A percentile compares a stretch with the other conserved stretches of the same genome.
Evolutionary conservation across 2,888 invertebrate genomes (phyloP).

Genomic region (Agriopis aurantiaria): DNA sequence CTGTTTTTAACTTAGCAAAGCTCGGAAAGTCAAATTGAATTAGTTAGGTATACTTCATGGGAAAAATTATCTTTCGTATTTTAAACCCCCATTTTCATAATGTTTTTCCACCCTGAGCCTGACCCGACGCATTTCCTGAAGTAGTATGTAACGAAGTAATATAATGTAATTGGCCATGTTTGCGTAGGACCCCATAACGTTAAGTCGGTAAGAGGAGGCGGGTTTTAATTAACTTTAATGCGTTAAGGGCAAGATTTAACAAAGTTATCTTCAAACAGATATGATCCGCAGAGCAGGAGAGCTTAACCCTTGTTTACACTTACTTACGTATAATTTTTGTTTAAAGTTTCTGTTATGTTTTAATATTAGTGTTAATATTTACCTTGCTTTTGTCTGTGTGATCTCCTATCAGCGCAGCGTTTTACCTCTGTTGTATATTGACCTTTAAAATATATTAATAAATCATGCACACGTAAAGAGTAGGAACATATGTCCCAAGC

Average conservation of each 20-base stretch:
- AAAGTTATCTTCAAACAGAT: constrained; percentile 6
- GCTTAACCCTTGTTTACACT: neutral
- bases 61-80: neutral
- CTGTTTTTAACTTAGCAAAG: no score
- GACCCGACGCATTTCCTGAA: neutral
- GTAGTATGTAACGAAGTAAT: no score
- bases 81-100: neutral
- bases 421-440: no score
- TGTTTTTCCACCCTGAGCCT: constrained; percentile 6
- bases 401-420: no score
- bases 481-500: neutral
- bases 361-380: no score
- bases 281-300: neutral
- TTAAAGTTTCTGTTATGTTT: no score
- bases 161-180: neutral
- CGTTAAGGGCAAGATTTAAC: neutral
- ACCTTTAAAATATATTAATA: neutral
- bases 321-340: no score
- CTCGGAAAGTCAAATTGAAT: no score
- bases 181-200: constrained; percentile 1
- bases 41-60: no score
- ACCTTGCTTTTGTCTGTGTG: no score
- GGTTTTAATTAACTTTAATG: constrained; percentile 9
- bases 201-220: neutral
- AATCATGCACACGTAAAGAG: neutral